A percentile compares a stretch with the other conserved stretches of the same genome.
phyloP scores from a whole-genome alignment of 2,797 vertebrate genomes.

The Phrynocephalus guinanensis region DNA sequence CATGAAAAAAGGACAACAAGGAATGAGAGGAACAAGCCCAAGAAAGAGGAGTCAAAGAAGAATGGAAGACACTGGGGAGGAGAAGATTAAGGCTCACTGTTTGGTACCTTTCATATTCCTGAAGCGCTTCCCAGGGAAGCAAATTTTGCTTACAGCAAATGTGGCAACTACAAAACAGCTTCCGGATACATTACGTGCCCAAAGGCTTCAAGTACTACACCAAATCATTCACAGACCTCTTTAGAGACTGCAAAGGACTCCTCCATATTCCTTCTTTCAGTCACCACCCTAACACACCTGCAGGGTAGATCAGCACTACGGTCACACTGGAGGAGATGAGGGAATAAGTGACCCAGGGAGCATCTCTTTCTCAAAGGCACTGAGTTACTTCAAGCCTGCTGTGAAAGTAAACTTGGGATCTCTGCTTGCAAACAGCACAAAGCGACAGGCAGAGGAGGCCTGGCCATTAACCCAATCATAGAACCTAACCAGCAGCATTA shows the following conservation, averaged over 20 bases:
- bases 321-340: neutral
- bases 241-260: neutral
- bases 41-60: neutral
- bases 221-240: neutral
- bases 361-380: neutral
- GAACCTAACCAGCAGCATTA: neutral
- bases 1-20: neutral
- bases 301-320: neutral
- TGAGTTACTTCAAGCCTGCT: neutral
- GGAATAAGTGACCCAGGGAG: neutral
- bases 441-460: neutral
- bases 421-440: neutral
- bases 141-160: neutral
- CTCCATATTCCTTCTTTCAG: neutral
- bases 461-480: neutral
- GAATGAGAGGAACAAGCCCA: neutral
- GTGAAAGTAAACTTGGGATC: neutral
- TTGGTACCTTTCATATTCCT: neutral
- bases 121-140: neutral
- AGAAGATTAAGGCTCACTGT: neutral
- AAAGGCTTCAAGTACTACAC: neutral
- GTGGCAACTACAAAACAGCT: neutral
- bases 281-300: neutral
- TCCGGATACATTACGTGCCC: neutral
- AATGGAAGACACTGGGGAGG: neutral